Percentiles rank a stretch among this genome's conserved stretches.
phyloP scores from a whole-genome alignment of 2,797 vertebrate genomes.

The Glyptemys insculpta region DNA sequence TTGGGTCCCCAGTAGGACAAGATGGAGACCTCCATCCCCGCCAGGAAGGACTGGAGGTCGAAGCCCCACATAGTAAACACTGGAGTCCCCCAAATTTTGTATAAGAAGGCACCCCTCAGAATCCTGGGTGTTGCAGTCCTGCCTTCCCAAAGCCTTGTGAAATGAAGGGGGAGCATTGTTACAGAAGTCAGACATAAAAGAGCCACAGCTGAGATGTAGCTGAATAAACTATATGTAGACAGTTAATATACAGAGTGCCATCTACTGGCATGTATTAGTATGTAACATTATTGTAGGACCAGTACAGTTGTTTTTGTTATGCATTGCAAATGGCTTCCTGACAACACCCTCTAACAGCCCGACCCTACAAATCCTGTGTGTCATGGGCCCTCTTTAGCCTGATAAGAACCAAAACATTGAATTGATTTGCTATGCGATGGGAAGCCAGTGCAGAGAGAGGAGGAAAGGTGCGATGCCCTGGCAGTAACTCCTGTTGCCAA shows the following conservation, averaged over 20 bases:
- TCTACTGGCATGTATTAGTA: neutral
- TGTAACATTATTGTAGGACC: neutral
- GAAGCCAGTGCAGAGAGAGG: no score
- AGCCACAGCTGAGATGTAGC: neutral
- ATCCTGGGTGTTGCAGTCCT: neutral
- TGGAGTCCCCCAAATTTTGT: no score
- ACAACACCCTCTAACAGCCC: neutral
- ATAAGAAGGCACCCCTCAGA: no score
- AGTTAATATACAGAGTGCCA: neutral
- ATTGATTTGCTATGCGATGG: no score
- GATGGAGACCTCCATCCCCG: no score
- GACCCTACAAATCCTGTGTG: accelerated
- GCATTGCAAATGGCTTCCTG: neutral
- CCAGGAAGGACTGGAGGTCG: no score
- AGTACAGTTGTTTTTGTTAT: neutral
- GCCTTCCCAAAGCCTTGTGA: neutral
- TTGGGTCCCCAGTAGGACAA: no score
- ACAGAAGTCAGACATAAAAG: neutral
- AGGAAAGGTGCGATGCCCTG: no score
- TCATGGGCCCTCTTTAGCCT: neutral
- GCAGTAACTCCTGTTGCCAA: no score
- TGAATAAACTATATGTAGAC: neutral
- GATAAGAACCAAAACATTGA: no score
- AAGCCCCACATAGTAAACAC: no score
- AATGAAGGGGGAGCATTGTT: neutral